Conservation (phyloP, 2,888 invertebrate genomes). For the Drosophila mayaguana region DNA sequence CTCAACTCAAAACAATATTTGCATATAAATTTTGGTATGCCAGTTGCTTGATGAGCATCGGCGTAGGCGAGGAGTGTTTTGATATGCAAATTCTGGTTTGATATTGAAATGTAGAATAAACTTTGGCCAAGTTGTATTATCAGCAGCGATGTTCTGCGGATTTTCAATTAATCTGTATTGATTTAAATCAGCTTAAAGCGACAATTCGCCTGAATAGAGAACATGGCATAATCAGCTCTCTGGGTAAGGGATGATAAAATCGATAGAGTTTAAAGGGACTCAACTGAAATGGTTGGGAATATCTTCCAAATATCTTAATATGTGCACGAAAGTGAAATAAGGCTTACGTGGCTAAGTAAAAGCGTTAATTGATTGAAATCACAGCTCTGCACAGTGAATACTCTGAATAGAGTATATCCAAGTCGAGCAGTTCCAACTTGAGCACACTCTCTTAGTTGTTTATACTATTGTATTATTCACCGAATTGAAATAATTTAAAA, state of each 20-base stretch:
- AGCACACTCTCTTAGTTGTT: not conserved
- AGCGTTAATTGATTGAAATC: too few relatives aligned
- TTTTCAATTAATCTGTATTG: conserved; percentile 7
- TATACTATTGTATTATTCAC: not conserved
- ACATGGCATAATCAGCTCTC: not conserved
- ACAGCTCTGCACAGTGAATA: not conserved
- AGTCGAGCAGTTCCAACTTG: not conserved
- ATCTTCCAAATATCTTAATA: too few relatives aligned
- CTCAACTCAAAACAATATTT: conserved; percentile 18
- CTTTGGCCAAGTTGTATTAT: not conserved
- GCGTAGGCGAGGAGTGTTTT: not conserved
- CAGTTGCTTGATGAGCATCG: conserved; percentile 2
- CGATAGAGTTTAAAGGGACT: not conserved
- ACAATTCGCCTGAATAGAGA: not conserved
- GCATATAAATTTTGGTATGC: conserved; percentile 9
- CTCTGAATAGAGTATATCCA: not conserved
- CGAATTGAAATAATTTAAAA: not conserved
- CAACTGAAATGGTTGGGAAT: not conserved
- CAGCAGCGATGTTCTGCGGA: conserved; percentile 6
- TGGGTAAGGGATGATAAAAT: not conserved
- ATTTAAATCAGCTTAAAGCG: not conserved
- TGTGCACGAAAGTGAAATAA: too few relatives aligned
- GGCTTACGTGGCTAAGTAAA: too few relatives aligned
- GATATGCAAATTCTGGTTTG: not conserved
- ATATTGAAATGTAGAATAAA: conserved; percentile 2